Conservation (phyloP, 92 coral and sea anemone species). For the Zoanthus gigantus region DNA sequence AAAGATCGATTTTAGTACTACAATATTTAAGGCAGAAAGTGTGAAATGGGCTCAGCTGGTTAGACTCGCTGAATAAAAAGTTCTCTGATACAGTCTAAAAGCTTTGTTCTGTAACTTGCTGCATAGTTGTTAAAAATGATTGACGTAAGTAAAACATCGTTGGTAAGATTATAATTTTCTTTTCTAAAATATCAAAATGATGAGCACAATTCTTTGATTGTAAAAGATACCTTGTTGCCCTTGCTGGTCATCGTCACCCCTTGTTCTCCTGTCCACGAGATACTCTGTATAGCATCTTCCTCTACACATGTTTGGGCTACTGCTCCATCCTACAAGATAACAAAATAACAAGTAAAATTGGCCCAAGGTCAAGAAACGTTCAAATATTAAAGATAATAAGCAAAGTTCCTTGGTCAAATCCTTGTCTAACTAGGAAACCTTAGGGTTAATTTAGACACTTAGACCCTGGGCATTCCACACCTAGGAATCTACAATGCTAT, state of each 20-base stretch:
- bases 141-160: no score
- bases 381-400: no score
- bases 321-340: slow-evolving; percentile 72
- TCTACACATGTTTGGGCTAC: slow-evolving; percentile 80
- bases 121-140: no score
- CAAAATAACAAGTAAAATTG: not conserved
- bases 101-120: no score
- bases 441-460: no score
- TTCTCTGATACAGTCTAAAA: no score
- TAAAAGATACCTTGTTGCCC: slow-evolving; percentile 61
- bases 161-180: no score
- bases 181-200: not conserved
- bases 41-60: not conserved
- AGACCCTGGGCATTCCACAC: no score
- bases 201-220: not conserved
- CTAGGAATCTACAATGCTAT: no score
- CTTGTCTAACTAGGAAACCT: no score
- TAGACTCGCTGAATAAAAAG: no score
- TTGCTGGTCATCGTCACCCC: slow-evolving; percentile 79
- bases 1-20: not conserved
- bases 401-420: no score
- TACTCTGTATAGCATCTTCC: slow-evolving; percentile 60
- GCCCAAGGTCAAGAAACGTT: not conserved
- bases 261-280: slow-evolving; percentile 85
- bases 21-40: not conserved